Percentiles rank a stretch among this genome's conserved stretches.
These are phyloP conservation scores for Halcyon smyrnensis DNA, from an alignment of 2,797 vertebrate genomes.

Conservation along the genomic window DNA sequence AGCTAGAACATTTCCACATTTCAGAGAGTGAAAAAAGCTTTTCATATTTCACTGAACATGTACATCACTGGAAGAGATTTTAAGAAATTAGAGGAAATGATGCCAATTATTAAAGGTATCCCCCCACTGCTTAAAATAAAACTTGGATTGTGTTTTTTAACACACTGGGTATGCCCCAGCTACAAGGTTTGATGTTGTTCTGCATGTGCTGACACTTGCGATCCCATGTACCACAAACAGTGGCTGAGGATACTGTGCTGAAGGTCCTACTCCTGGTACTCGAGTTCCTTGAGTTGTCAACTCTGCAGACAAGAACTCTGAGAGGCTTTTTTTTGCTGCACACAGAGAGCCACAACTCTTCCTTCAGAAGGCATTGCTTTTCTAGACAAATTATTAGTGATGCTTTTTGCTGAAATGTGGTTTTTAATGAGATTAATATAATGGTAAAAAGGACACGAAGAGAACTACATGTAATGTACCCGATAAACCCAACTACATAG, in stretches of 20 bases:
- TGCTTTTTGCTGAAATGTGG: not conserved
- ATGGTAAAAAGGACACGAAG: not conserved
- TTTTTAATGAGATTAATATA: not conserved
- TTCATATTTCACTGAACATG: fast-evolving
- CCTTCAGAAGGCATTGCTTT: not conserved
- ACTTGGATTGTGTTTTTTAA: not conserved
- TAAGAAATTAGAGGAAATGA: not conserved
- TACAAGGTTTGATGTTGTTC: fast-evolving
- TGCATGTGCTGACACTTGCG: fast-evolving
- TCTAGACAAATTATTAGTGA: not conserved
- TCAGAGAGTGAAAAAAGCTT: not conserved
- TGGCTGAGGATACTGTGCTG: fast-evolving
- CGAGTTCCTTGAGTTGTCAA: fast-evolving
- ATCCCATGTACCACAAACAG: fast-evolving
- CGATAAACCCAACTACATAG: not conserved
- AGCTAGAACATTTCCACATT: not conserved
- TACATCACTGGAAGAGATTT: not conserved
- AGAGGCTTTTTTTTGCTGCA: not conserved
- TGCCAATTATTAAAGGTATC: not conserved
- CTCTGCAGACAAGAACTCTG: not conserved
- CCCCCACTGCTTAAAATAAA: not conserved
- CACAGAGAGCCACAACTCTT: no score
- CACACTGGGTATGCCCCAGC: fast-evolving
- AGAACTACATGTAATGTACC: not conserved
- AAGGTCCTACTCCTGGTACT: no score